phyloP scores from a whole-genome alignment of 92 coral and sea anemone species.

The Umimayanthus chanpuru region DNA sequence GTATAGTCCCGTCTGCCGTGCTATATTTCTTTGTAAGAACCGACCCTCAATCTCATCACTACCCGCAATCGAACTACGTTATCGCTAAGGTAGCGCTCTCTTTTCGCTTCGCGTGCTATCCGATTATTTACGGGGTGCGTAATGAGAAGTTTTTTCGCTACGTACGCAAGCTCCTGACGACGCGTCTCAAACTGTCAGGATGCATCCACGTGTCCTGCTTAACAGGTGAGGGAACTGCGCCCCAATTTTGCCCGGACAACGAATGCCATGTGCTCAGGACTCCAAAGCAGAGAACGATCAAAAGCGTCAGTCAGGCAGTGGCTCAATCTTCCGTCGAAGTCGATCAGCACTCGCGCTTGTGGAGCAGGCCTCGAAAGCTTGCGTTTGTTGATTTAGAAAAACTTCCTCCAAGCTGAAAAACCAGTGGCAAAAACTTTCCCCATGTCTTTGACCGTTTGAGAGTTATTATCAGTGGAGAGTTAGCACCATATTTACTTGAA shows the following conservation, averaged over 20 bases:
- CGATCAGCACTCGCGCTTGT: constrained; percentile 6
- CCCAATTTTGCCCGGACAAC: constrained; percentile 10
- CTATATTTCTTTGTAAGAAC: constrained; percentile 57
- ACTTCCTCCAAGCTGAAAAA: constrained; percentile 26
- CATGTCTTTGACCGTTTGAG: neutral
- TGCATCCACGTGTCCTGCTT: constrained; percentile 19
- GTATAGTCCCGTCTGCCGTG: constrained; percentile 66
- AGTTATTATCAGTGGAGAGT: too few species aligned
- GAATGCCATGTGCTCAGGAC: constrained; percentile 9
- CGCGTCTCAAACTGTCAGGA: constrained; percentile 27
- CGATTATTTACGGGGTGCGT: constrained; percentile 69
- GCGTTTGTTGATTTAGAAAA: constrained; percentile 34
- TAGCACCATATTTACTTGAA: too few species aligned
- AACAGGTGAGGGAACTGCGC: neutral
- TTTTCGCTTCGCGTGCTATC: constrained; percentile 75
- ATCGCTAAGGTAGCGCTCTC: constrained; percentile 61
- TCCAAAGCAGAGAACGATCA: neutral
- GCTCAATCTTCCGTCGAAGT: neutral
- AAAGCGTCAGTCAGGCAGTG: neutral
- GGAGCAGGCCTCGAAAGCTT: constrained; percentile 18
- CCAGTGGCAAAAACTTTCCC: neutral
- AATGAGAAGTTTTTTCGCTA: constrained; percentile 67
- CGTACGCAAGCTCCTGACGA: constrained; percentile 50
- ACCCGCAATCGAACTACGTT: constrained; percentile 46
- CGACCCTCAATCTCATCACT: constrained; percentile 17